Evolutionary conservation across 2,888 invertebrate species (phyloP).

Genomic region (Diarsia brunnea): DNA sequence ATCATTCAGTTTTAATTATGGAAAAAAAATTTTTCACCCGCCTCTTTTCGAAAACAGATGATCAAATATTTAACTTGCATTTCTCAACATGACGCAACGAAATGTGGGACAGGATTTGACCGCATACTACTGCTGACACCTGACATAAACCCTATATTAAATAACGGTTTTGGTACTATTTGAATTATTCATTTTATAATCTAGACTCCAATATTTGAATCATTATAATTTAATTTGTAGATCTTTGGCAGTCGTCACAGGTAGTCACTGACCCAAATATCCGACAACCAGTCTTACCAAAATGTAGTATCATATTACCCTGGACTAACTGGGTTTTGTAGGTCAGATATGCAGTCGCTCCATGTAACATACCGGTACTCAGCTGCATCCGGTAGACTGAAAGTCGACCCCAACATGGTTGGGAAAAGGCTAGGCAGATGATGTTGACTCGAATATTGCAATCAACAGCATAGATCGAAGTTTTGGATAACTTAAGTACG

Average conservation of each 20-base stretch:
- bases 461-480: not conserved
- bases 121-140: constrained; percentile 25
- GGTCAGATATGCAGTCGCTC: no score
- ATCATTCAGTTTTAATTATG: not conserved
- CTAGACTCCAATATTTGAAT: not conserved
- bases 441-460: not conserved
- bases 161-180: constrained; percentile 24
- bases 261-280: no score
- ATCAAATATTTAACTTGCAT: constrained; percentile 14
- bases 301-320: no score
- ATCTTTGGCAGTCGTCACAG: no score
- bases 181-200: constrained; percentile 25
- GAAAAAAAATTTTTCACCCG: not conserved
- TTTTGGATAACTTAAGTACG: not conserved
- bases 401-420: no score
- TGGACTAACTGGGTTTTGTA: no score
- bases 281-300: no score
- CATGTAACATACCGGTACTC: no score
- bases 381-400: no score
- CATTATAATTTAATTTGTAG: no score
- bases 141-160: not conserved
- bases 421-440: no score
- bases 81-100: constrained; percentile 5
- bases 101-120: constrained; percentile 43
- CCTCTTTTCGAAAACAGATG: not conserved